Conservation (phyloP, 2,888 invertebrate species). For the Drosophila setosimentum region DNA sequence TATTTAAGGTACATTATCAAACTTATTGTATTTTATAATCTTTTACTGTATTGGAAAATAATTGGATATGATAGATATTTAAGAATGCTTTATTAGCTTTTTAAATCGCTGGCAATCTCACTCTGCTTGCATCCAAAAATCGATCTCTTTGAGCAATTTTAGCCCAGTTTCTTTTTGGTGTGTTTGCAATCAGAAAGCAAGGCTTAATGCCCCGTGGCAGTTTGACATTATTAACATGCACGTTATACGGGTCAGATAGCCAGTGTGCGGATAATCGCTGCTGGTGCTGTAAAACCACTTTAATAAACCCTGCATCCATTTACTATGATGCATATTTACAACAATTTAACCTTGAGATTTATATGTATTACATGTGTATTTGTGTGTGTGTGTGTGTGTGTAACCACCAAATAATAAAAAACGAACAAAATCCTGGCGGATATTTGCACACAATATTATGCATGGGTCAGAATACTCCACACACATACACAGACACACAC, state of each 20-base stretch:
- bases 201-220: conserved; percentile 50
- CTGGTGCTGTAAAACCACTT: conserved; percentile 39
- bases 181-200: conserved; percentile 41
- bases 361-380: conserved; percentile 40
- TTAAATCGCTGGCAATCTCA: conserved; percentile 5
- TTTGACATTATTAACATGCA: conserved; percentile 67
- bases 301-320: conserved; percentile 52
- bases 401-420: conserved; percentile 22
- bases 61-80: neutral
- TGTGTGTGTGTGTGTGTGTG: neutral
- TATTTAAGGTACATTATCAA: neutral
- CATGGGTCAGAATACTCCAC: conserved; percentile 25
- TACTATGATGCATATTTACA: conserved; percentile 68
- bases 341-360: conserved; percentile 74
- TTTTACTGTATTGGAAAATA: neutral
- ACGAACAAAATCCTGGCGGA: conserved; percentile 43
- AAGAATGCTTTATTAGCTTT: neutral
- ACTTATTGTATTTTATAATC: neutral
- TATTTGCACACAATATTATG: conserved; percentile 35
- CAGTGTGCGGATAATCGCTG: conserved; percentile 8
- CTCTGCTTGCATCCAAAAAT: conserved; percentile 19
- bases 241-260: conserved; percentile 52
- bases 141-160: conserved; percentile 40
- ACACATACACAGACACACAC: neutral
- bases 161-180: neutral